Evolutionary conservation across 2,888 invertebrate genomes (phyloP).

Genomic region (Mycalesis mineus): DNA sequence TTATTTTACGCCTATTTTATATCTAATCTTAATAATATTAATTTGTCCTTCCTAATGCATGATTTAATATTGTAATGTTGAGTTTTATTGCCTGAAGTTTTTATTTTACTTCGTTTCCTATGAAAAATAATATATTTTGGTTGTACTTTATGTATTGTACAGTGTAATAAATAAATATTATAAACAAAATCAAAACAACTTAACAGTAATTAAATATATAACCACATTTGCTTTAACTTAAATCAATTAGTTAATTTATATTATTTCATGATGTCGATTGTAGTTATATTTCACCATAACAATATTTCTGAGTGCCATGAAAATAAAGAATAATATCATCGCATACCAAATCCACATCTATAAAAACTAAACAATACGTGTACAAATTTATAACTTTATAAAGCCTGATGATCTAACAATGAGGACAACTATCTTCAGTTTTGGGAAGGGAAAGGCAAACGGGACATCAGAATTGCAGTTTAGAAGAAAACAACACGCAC

Average conservation of each 20-base stretch:
- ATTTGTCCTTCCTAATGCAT: neutral
- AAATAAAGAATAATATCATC: too few species aligned
- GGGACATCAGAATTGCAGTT: neutral
- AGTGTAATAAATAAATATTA: conserved; percentile 4
- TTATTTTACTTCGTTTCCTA: neutral
- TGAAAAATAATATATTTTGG: neutral
- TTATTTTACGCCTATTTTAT: neutral
- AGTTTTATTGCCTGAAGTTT: too few species aligned
- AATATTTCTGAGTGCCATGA: too few species aligned
- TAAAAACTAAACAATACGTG: neutral
- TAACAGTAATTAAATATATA: neutral
- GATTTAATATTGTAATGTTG: too few species aligned
- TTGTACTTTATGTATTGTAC: neutral
- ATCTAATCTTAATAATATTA: neutral
- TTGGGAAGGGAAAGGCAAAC: neutral
- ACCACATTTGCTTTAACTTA: neutral
- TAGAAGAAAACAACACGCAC: conserved; percentile 12
- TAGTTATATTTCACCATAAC: too few species aligned
- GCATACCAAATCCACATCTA: neutral
- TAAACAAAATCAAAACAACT: neutral
- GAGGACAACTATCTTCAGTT: neutral
- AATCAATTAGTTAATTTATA: too few species aligned
- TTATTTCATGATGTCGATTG: too few species aligned
- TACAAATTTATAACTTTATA: neutral
- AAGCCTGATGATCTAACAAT: neutral